Percentiles rank a stretch among this genome's conserved stretches.
phyloP scores from a whole-genome alignment of 2,888 invertebrate genomes.

The Sisyra nigra region DNA sequence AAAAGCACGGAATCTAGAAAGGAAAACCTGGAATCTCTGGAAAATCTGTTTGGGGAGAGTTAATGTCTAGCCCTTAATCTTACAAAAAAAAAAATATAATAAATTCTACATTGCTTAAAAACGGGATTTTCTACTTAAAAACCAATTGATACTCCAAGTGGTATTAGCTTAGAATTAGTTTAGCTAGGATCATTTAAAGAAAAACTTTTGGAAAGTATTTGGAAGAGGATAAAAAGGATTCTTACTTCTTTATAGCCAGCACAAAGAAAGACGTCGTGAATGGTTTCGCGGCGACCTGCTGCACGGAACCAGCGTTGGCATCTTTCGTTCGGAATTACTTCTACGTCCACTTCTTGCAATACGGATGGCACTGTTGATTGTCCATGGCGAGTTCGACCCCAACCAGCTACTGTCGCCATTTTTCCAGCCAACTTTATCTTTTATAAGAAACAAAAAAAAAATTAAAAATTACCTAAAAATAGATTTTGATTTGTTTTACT shows the following conservation, averaged over 20 bases:
- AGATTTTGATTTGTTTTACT: no score
- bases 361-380: slow-evolving; percentile 77
- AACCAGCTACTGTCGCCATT: slow-evolving; percentile 83
- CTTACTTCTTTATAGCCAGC: slow-evolving; percentile 84
- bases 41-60: no score
- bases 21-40: no score
- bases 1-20: no score
- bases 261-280: slow-evolving; percentile 83
- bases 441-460: slow-evolving; percentile 10
- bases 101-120: no score
- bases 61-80: no score
- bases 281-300: slow-evolving; percentile 79
- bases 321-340: slow-evolving; percentile 76
- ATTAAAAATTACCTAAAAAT: background rate
- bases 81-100: no score
- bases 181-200: background rate
- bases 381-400: slow-evolving; percentile 83
- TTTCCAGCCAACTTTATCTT: slow-evolving; percentile 64
- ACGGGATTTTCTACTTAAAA: no score
- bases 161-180: no score
- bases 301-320: slow-evolving; percentile 88
- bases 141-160: no score
- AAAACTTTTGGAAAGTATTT: background rate
- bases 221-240: slow-evolving; percentile 17
- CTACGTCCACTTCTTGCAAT: slow-evolving; percentile 69